These are phyloP conservation scores for Leguminivora glycinivorella DNA, from an alignment of 1,140 invertebrate genomes.

Conservation along the genomic window DNA sequence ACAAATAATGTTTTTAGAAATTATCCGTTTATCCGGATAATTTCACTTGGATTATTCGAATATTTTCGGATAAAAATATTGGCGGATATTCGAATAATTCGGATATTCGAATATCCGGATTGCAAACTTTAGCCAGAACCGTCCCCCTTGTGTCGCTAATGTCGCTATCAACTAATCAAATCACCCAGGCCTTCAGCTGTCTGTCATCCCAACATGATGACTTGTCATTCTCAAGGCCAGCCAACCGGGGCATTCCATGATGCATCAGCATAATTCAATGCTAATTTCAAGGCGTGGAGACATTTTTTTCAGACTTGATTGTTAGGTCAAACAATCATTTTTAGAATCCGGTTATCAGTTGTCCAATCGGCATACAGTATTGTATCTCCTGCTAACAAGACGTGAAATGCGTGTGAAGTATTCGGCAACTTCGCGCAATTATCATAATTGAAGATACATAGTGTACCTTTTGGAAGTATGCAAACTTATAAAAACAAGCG, in stretches of 20 bases:
- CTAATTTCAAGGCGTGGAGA: not conserved
- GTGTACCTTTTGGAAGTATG: not conserved
- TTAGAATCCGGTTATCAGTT: slow-evolving; percentile 12
- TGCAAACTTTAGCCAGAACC: too few species aligned
- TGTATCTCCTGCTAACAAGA: not conserved
- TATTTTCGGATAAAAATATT: too few species aligned
- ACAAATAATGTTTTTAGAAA: too few species aligned
- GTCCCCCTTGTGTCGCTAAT: slow-evolving; percentile 45
- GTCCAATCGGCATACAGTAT: not conserved
- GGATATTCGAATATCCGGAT: too few species aligned
- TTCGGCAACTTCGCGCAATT: slow-evolving; percentile 21
- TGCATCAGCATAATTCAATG: not conserved
- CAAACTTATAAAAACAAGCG: slow-evolving; percentile 17
- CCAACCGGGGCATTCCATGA: slow-evolving; percentile 31
- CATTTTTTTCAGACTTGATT: slow-evolving; percentile 9
- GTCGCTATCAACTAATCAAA: slow-evolving; percentile 44
- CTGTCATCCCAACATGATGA: slow-evolving; percentile 50
- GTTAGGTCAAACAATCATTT: not conserved
- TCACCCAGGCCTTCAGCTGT: slow-evolving; percentile 55
- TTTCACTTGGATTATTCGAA: too few species aligned
- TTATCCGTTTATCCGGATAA: too few species aligned
- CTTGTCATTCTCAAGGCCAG: slow-evolving; percentile 42
- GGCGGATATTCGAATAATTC: too few species aligned
- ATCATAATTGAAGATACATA: slow-evolving; percentile 15
- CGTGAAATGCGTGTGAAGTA: slow-evolving; percentile 25